These are phyloP conservation scores for Alexandromys fortis DNA, from an alignment of 2,113 vertebrate species.

Conservation along the genomic window DNA sequence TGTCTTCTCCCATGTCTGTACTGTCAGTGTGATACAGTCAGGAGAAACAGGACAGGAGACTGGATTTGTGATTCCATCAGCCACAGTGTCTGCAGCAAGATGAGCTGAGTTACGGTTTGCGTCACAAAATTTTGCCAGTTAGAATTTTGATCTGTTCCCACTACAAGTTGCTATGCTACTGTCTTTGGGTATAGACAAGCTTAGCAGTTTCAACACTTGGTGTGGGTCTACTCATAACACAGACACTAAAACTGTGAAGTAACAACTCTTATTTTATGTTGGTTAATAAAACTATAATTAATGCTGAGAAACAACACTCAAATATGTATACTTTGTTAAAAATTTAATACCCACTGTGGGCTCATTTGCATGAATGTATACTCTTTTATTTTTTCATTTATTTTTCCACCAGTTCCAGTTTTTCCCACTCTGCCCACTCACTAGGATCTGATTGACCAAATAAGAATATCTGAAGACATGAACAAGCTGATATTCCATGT, in stretches of 20 bases:
- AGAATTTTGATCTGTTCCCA: not conserved
- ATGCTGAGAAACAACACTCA: not conserved
- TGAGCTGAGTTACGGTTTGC: slow-evolving; percentile 45
- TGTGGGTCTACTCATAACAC: not conserved
- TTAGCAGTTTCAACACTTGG: slow-evolving; percentile 59
- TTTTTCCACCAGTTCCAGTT: not conserved
- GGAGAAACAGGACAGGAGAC: not conserved
- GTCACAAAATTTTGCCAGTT: slow-evolving; percentile 36
- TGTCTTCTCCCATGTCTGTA: not conserved
- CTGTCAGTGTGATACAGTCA: slow-evolving; percentile 57
- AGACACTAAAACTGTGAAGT: not conserved
- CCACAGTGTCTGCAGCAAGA: not conserved
- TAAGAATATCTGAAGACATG: not conserved
- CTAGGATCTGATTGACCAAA: not conserved
- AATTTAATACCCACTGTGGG: not conserved
- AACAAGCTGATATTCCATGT: not conserved
- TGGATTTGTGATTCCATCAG: slow-evolving; percentile 28
- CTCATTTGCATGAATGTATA: not conserved
- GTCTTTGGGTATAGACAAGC: slow-evolving; percentile 54
- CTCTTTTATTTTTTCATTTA: not conserved
- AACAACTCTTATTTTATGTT: not conserved
- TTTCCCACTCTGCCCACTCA: not conserved
- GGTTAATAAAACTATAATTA: not conserved
- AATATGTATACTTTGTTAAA: not conserved
- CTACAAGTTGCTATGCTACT: slow-evolving; percentile 41